These are phyloP conservation scores for Netta rufina DNA, from an alignment of 2,797 vertebrate species.

Conservation along the genomic window DNA sequence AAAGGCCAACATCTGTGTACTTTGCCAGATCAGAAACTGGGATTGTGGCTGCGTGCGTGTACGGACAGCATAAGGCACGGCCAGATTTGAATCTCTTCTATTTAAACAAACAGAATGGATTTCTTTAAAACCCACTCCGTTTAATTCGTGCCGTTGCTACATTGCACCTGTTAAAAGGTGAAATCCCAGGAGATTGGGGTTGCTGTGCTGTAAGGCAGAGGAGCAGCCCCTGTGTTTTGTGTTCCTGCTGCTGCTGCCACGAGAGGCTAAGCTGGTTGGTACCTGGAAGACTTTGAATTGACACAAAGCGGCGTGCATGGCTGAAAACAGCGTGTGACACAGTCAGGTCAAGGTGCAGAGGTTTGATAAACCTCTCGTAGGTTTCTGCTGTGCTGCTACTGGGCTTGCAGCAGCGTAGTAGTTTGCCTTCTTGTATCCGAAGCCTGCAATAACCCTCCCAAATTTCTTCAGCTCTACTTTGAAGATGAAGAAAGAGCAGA, in stretches of 20 bases:
- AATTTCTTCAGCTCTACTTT: slow-evolving; percentile 86
- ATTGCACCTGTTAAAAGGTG: neutral
- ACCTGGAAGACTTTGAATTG: neutral
- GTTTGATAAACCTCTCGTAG: neutral
- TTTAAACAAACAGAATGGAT: no score
- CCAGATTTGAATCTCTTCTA: neutral
- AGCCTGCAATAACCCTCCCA: neutral
- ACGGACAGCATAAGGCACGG: neutral
- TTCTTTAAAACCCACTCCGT: neutral
- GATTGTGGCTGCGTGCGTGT: neutral
- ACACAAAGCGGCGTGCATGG: accelerated
- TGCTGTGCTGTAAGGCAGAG: neutral
- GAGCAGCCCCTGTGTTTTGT: neutral
- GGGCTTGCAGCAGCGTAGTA: neutral
- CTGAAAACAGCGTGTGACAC: accelerated
- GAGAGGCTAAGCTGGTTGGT: neutral
- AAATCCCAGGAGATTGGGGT: neutral
- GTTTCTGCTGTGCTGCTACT: neutral
- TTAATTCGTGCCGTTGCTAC: neutral
- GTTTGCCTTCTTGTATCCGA: neutral
- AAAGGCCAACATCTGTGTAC: neutral
- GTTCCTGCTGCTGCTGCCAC: neutral
- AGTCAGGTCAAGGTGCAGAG: neutral
- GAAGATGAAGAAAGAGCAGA: slow-evolving; percentile 85
- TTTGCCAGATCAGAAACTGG: neutral